phyloP scores from a whole-genome alignment of 2,888 invertebrate species.

The Pelosia muscerda region DNA sequence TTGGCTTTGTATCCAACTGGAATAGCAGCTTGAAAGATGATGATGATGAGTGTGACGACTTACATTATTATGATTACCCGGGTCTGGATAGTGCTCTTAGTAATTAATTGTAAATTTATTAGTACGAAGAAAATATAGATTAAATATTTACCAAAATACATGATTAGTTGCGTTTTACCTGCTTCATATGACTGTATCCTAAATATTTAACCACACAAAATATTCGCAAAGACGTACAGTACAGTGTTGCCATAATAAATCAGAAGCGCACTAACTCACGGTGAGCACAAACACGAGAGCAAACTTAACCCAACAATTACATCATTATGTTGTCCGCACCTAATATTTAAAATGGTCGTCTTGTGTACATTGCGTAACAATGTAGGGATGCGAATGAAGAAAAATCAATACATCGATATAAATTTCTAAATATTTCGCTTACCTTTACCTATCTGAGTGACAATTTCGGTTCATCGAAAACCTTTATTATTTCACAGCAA shows the following conservation, averaged over 20 bases:
- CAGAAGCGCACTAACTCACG: constrained; percentile 47
- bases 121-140: background rate
- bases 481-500: no score
- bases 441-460: no score
- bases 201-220: background rate
- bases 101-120: background rate
- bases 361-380: constrained; percentile 36
- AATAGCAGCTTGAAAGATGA: no score
- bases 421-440: background rate
- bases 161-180: background rate
- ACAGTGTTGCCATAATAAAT: constrained; percentile 46
- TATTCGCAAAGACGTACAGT: constrained; percentile 18
- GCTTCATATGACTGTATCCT: background rate
- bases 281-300: constrained; percentile 37
- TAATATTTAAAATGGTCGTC: constrained; percentile 52
- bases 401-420: background rate
- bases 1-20: no score
- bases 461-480: no score
- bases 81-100: no score
- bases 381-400: constrained; percentile 21
- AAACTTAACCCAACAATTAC: constrained; percentile 49
- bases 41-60: no score
- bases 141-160: background rate
- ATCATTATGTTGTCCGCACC: constrained; percentile 54
- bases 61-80: no score